Base-by-base conservation (phyloP, 2,888 invertebrate genomes). In the Drosophila pseudotalamancana region DNA sequence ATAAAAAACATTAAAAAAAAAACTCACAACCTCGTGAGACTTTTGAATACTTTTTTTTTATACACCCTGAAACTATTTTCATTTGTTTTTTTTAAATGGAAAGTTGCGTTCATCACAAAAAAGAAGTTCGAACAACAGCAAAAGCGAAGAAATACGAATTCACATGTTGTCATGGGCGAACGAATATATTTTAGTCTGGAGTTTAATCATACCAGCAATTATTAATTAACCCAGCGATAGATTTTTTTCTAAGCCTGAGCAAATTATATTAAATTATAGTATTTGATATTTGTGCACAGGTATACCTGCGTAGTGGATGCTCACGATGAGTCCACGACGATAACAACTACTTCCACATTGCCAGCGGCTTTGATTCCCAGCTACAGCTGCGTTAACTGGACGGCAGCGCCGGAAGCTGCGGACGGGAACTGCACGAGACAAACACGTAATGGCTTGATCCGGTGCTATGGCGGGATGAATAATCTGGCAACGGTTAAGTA, bases 401-500 rank as follows among this genome's bases (percentile, higher is more conserved):
- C 86, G 14, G 56, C 74, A 8, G 82, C 81, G 0, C 86, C 88
- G 1, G 90, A 90, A 54, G 87, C 89, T 0, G 73, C 69, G 6
- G 87, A 55, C 3, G 90, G 90, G 4, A 90, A 89, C 66, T 90
- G 90, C 32, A 83, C 90, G 1, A 77, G 81, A 8, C 69, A 79
- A 14, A 77, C 68, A 3, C 69, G 70, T 4, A 74, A 72, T 39
- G 89, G 87, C n/a, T 57, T 84, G 2, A 55, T 90, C 3, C 78
- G 87, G 32, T 90, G 90, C 61, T 89, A 85, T 50, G 91, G 91
- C 14, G 90, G 90, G 29, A 87, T 90, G 75, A 86, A 88, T 27
- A 91, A 90, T 74, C 56, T 90, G 32, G 81, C 73, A 8, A 25
- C 73, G 25, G 49, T 90, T 4, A 74, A 71, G 90, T 90, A 66